Evolutionary conservation across 2,888 invertebrate species (phyloP).

Genomic region (Polyommatus iphigenia): DNA sequence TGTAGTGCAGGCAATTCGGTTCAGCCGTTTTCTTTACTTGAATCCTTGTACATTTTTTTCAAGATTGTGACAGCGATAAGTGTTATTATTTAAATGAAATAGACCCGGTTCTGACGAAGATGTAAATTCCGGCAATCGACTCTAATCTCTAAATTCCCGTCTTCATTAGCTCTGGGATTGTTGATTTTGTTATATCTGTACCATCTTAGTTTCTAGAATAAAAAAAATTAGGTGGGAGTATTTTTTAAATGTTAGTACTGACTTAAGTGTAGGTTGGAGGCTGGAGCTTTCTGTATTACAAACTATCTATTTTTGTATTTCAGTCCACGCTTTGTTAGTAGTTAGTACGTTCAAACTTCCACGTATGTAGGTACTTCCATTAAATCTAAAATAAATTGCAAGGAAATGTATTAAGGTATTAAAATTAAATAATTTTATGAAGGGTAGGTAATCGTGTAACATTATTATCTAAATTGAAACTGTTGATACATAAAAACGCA

Average conservation of each 20-base stretch:
- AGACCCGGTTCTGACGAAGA: constrained; percentile 27
- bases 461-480: not conserved
- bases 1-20: too few relatives aligned
- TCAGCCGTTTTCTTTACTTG: too few relatives aligned
- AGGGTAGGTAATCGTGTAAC: not conserved
- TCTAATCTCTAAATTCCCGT: constrained; percentile 21
- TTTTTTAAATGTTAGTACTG: too few relatives aligned
- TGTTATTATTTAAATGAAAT: constrained; percentile 30
- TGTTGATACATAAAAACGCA: constrained; percentile 1
- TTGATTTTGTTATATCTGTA: constrained; percentile 2
- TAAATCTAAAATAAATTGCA: too few relatives aligned
- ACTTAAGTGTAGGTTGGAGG: too few relatives aligned
- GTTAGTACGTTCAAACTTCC: too few relatives aligned
- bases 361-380: too few relatives aligned
- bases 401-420: too few relatives aligned
- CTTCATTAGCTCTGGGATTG: constrained; percentile 5
- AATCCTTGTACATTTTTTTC: not conserved
- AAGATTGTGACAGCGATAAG: constrained; percentile 14
- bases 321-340: too few relatives aligned
- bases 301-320: not conserved
- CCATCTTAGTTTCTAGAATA: constrained; percentile 5
- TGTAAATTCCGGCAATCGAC: constrained; percentile 25
- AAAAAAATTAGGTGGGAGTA: not conserved
- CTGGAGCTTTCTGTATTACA: too few relatives aligned
- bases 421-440: too few relatives aligned